Evolutionary conservation across 30 jellyfish, hydroid and myxozoan species (phyloP).

Genomic region (Rhopilema esculentum): DNA sequence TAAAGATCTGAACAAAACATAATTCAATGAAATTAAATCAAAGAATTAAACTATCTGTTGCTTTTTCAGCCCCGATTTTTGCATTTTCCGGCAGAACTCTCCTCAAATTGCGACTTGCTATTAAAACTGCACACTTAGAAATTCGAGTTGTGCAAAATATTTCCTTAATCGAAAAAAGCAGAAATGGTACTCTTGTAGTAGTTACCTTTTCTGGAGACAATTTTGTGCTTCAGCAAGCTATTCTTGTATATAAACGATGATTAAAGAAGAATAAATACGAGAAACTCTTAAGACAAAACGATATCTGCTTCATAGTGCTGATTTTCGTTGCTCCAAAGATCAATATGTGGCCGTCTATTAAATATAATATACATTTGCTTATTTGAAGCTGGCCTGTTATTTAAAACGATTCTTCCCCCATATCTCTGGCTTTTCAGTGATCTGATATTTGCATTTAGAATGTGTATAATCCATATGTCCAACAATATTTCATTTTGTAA

Average conservation of each 20-base stretch:
- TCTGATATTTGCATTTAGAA: no score
- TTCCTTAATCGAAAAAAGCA: background rate
- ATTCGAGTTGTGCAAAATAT: background rate
- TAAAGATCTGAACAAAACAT: background rate
- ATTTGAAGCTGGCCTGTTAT: no score
- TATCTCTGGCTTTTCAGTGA: no score
- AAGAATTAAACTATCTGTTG: background rate
- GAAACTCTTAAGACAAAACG: background rate
- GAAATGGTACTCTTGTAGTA: background rate
- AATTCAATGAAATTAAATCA: background rate
- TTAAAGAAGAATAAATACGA: background rate
- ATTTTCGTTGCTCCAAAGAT: background rate
- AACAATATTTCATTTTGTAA: no score
- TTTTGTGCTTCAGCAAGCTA: background rate
- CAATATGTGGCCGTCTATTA: background rate
- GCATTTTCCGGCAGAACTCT: background rate
- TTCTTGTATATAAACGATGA: background rate
- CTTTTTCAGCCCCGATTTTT: background rate
- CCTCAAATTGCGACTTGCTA: background rate
- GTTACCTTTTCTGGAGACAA: background rate
- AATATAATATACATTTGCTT: no score
- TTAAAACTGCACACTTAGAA: background rate
- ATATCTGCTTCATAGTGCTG: background rate
- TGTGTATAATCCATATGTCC: no score
- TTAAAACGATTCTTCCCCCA: no score